Evolutionary conservation across 2,888 invertebrate species (phyloP), one percentile per base, ranked within the genome.

Genomic region (Caenorhabditis sulstoni): DNA sequence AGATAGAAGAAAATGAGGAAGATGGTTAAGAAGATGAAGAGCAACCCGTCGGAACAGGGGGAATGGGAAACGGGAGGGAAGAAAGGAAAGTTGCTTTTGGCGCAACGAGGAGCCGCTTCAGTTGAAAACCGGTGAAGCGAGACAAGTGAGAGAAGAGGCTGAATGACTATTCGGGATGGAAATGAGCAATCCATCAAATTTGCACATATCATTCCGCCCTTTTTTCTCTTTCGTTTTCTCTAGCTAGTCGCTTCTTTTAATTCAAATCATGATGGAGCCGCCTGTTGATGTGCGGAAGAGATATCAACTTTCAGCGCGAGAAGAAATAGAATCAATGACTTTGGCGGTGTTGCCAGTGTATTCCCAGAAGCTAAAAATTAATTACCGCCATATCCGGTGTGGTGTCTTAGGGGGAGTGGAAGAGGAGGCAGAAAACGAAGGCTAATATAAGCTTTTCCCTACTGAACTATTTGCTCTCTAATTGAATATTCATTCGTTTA

Each of bases 71-170:
- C 16, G 61, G 57, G 12, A 18, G 62, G 64, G 37, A 71, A 57
- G 64, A 47, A 47, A 64, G 64, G 62, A 57, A 73, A 73, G 64
- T 73, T 73, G 64, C 73, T 64, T 73, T 73, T 73, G 73, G 7
- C 3, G 29, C 4, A 29, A 68, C 67, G 62, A 76, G 57, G 62
- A 76, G 67, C 62, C 62, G 62, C 75, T 57, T 67, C 55, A 62
- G 75, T 67, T 45, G 68, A 53, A 75, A 76, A 64, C 58, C 76
- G 76, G 76, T 76, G 76, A 76, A 76, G 76, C 76, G 76, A 57
- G 45, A 76, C 76, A 68, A 74, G 66, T 66, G 59, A 66, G 66
- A 74, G 65, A 65, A 65, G 49, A 29, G 52, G 64, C 59, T 75
- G 73, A 73, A 73, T 73, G 64, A 50, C 64, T 73, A 73, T 73